These are phyloP conservation scores for Trichogramma dendrolimi DNA, from an alignment of 2,888 invertebrate species.

Conservation along the genomic window DNA sequence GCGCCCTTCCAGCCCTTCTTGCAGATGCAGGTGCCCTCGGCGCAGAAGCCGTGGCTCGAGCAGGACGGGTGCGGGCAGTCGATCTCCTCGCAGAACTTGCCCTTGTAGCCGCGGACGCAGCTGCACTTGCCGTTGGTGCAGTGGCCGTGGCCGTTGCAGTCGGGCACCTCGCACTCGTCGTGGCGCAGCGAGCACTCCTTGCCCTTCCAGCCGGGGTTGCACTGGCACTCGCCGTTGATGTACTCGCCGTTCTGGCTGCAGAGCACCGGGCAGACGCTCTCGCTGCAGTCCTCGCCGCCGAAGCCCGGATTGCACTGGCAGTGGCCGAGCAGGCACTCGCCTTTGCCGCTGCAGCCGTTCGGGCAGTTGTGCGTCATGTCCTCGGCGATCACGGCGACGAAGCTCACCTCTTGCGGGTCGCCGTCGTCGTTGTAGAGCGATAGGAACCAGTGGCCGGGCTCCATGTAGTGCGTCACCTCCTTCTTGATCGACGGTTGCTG, in stretches of 20 bases:
- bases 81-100: conserved; percentile 87
- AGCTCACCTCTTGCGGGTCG: conserved; percentile 81
- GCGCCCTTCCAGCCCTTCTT: conserved; percentile 94
- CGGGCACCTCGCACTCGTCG: conserved; percentile 93
- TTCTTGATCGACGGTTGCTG: conserved; percentile 78
- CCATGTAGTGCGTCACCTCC: conserved; percentile 91
- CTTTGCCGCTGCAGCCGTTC: conserved; percentile 93
- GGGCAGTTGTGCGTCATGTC: conserved; percentile 95
- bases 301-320: conserved; percentile 96
- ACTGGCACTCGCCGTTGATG: conserved; percentile 92
- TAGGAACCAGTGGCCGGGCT: conserved; percentile 94
- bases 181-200: conserved; percentile 92
- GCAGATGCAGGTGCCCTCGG: conserved; percentile 90
- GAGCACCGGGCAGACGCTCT: conserved; percentile 93
- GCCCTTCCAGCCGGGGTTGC: conserved; percentile 95
- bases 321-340: conserved; percentile 90
- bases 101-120: conserved; percentile 91
- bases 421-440: conserved; percentile 94
- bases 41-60: conserved; percentile 90
- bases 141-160: conserved; percentile 94
- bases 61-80: conserved; percentile 95
- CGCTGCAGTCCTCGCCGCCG: conserved; percentile 93
- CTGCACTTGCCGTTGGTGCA: conserved; percentile 93
- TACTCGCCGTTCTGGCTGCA: conserved; percentile 97
- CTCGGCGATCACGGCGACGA: conserved; percentile 78